These are phyloP conservation scores for Agriotes lineatus DNA, from an alignment of 2,888 invertebrate species.

Conservation along the genomic window DNA sequence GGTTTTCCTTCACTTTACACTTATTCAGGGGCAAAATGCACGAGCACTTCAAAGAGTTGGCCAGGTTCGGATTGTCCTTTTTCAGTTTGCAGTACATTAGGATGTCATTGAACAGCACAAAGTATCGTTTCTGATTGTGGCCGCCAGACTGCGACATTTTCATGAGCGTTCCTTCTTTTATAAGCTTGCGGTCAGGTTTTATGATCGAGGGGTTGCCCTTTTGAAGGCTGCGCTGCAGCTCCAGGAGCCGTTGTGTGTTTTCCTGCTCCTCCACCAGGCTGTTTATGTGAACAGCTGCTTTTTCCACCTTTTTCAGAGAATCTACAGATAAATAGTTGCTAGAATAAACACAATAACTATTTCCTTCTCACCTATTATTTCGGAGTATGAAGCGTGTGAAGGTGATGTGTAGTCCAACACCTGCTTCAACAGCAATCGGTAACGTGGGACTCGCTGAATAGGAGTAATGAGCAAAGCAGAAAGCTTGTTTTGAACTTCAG, in stretches of 20 bases:
- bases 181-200: slow-evolving; percentile 75
- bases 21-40: slow-evolving; percentile 79
- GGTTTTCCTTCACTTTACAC: slow-evolving; percentile 73
- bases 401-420: slow-evolving; percentile 73
- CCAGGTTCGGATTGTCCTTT: slow-evolving; percentile 69
- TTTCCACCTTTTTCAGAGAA: slow-evolving; percentile 76
- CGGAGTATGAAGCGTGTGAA: slow-evolving; percentile 70
- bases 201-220: slow-evolving; percentile 75
- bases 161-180: slow-evolving; percentile 75
- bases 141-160: slow-evolving; percentile 69
- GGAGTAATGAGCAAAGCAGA: slow-evolving; percentile 82
- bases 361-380: slow-evolving; percentile 66
- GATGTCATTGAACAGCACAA: slow-evolving; percentile 80
- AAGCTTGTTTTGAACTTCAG: slow-evolving; percentile 78
- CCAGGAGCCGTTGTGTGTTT: slow-evolving; percentile 76
- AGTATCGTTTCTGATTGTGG: slow-evolving; percentile 71
- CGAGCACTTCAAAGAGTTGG: slow-evolving; percentile 74
- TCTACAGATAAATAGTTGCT: slow-evolving; percentile 70
- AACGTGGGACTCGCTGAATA: slow-evolving; percentile 83
- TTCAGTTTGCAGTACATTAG: slow-evolving; percentile 79
- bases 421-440: slow-evolving; percentile 78
- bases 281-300: slow-evolving; percentile 79
- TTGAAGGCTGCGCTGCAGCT: slow-evolving; percentile 74
- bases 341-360: not conserved
- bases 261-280: slow-evolving; percentile 81